Conservation (phyloP, 2,888 invertebrate species). For the Phania funesta region DNA sequence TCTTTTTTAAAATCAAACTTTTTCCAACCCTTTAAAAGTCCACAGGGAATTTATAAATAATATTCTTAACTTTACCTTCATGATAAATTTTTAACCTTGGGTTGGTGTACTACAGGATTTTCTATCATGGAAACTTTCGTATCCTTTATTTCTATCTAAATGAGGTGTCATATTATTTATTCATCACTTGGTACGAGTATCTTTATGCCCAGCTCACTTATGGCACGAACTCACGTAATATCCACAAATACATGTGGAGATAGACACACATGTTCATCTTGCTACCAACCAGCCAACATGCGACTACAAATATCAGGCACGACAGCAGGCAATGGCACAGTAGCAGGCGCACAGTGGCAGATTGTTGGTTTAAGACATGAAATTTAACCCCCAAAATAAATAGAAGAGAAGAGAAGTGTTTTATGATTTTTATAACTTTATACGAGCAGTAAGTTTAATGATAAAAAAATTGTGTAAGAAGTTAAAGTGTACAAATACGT, state of each 20-base stretch:
- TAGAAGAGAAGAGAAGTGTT: conserved; percentile 23
- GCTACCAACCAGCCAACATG: conserved; percentile 11
- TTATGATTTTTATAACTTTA: conserved; percentile 50
- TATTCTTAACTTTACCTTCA: neutral
- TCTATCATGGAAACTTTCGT: neutral
- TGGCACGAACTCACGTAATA: conserved; percentile 52
- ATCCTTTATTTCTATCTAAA: conserved; percentile 42
- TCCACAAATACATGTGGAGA: neutral
- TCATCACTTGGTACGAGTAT: conserved; percentile 28
- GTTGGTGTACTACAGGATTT: neutral
- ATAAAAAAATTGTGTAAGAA: no score
- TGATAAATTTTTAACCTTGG: neutral
- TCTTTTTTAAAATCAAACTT: conserved; percentile 19
- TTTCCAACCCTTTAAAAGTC: conserved; percentile 29
- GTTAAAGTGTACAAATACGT: no score
- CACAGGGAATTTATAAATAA: conserved; percentile 53
- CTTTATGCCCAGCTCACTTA: conserved; percentile 40
- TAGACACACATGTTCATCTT: conserved; percentile 20
- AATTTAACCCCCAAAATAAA: conserved; percentile 59
- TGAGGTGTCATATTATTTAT: conserved; percentile 65
- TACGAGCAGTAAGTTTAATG: conserved; percentile 20
- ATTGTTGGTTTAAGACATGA: conserved; percentile 65
- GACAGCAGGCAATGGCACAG: conserved; percentile 47
- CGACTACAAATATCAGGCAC: conserved; percentile 7
- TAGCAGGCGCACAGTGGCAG: conserved; percentile 59